A percentile compares a stretch with the other conserved stretches of the same genome.
phyloP scores from a whole-genome alignment of 2,113 vertebrate genomes.

The Cryptotis parvus region DNA sequence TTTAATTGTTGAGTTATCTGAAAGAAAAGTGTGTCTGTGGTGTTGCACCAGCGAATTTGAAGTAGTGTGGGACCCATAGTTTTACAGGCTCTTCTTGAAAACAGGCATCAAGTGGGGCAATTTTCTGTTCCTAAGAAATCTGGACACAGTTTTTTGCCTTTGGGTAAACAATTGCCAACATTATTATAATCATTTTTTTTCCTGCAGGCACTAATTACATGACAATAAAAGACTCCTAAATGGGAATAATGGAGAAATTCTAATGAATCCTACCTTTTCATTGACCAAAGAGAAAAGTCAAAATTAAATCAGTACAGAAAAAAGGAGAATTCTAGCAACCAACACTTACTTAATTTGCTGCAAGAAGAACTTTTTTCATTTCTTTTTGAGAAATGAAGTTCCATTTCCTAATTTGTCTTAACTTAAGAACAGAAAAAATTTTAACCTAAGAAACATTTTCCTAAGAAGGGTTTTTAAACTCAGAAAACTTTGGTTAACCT shows the following conservation, averaged over 20 bases:
- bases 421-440: too few species aligned
- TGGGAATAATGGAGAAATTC: conserved; percentile 50
- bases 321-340: neutral
- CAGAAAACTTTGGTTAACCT: too few species aligned
- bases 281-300: conserved; percentile 42
- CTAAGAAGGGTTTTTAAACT: too few species aligned
- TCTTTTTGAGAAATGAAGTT: too few species aligned
- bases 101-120: neutral
- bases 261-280: conserved; percentile 50
- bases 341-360: neutral
- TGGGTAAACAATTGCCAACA: conserved; percentile 51
- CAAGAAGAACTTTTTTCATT: neutral
- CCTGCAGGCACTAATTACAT: conserved; percentile 32
- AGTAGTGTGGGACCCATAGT: neutral
- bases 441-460: too few species aligned
- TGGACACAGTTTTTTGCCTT: conserved; percentile 45
- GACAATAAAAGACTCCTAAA: conserved; percentile 53
- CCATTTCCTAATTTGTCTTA: neutral
- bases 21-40: conserved; percentile 2
- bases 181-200: conserved; percentile 37
- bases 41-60: neutral
- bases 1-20: conserved; percentile 23
- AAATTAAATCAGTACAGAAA: conserved; percentile 29
- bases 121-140: conserved; percentile 41
- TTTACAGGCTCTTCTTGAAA: conserved; percentile 40